Percentiles rank a stretch among this genome's conserved stretches.
These are phyloP conservation scores for Psettodes erumei DNA, from an alignment of 2,113 vertebrate species.

Conservation along the genomic window DNA sequence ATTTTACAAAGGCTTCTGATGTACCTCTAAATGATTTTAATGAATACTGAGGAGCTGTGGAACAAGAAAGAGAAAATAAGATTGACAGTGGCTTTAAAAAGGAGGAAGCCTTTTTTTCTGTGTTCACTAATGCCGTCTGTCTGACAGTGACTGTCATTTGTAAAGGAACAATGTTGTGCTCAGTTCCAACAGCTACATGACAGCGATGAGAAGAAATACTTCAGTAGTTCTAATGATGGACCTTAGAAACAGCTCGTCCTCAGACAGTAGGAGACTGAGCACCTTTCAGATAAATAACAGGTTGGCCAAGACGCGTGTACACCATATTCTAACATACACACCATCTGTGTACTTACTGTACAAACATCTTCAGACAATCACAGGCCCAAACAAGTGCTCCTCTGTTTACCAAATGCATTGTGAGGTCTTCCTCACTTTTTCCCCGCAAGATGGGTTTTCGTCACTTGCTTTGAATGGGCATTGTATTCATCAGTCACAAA, in stretches of 20 bases:
- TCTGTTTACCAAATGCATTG: conserved; percentile 70
- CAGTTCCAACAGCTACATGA: conserved; percentile 77
- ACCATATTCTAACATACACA: conserved; percentile 43
- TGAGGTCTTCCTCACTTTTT: conserved; percentile 32
- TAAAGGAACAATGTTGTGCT: conserved; percentile 78
- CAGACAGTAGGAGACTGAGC: conserved; percentile 66
- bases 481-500: conserved; percentile 67
- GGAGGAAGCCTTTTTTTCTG: conserved; percentile 75
- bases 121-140: conserved; percentile 72
- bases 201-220: conserved; percentile 78
- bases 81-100: conserved; percentile 83
- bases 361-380: conserved; percentile 69
- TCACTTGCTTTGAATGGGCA: conserved; percentile 45
- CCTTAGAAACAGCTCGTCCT: conserved; percentile 67
- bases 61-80: conserved; percentile 80
- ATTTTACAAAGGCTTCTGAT: conserved; percentile 77
- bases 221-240: conserved; percentile 80
- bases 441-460: conserved; percentile 43
- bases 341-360: conserved; percentile 34
- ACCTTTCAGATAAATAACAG: conserved; percentile 78
- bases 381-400: conserved; percentile 67
- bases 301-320: conserved; percentile 59
- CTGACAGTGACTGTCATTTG: conserved; percentile 84
- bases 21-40: conserved; percentile 84
- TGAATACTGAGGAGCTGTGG: conserved; percentile 76